Evolutionary conservation across 2,113 vertebrate species (phyloP).

Genomic region (Pyrgilauda ruficollis): DNA sequence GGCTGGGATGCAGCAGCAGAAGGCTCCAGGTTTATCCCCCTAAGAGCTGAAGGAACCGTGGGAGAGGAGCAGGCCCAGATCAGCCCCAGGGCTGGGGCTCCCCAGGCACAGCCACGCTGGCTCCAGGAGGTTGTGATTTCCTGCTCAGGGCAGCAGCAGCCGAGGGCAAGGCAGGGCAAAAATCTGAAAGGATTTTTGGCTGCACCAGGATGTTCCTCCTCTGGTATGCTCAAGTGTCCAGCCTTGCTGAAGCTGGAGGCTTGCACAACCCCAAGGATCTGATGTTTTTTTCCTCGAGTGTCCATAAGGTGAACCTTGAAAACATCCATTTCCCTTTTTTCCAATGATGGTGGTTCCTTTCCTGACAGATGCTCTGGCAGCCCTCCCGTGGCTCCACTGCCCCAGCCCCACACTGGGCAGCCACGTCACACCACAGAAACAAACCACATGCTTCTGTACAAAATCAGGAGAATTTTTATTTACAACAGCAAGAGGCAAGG

Average conservation of each 20-base stretch:
- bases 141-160: accelerated
- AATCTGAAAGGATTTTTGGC: background rate
- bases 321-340: background rate
- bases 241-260: background rate
- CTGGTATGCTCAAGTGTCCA: accelerated
- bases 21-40: background rate
- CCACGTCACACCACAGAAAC: background rate
- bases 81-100: background rate
- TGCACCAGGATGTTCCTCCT: background rate
- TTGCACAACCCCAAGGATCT: background rate
- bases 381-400: background rate
- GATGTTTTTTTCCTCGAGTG: background rate
- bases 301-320: background rate
- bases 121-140: background rate
- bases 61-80: background rate
- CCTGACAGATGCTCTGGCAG: background rate
- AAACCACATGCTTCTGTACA: background rate
- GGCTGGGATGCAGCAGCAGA: background rate
- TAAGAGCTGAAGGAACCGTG: accelerated
- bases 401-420: accelerated
- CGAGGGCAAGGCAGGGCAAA: background rate
- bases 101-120: background rate
- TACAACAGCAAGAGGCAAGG: background rate
- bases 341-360: accelerated
- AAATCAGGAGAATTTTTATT: slow-evolving; percentile 37